Conservation (phyloP, 2,113 vertebrate species). For the Colius striatus region DNA sequence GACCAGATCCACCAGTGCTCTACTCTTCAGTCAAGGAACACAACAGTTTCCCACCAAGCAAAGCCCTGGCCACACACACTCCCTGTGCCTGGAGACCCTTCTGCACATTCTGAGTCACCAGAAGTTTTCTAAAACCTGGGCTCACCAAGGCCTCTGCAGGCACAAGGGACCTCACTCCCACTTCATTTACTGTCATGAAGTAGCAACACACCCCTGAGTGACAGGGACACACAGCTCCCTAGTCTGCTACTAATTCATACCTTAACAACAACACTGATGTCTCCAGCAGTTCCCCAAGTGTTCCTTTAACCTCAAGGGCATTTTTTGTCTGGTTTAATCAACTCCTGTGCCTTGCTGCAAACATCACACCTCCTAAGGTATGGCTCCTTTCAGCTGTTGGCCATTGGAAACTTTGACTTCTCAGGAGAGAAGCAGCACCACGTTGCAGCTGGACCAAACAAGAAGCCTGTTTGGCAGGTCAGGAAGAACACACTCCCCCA, state of each 20-base stretch:
- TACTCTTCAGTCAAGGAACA: background rate
- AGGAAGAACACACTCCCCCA: background rate
- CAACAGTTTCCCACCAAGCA: background rate
- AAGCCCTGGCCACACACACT: background rate
- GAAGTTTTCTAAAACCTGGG: background rate
- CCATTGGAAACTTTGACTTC: background rate
- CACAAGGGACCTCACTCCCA: background rate
- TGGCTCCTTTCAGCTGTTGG: background rate
- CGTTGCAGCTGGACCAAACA: background rate
- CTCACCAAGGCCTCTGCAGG: background rate
- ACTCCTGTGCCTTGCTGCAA: background rate
- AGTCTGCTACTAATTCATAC: background rate
- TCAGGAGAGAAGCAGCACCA: background rate
- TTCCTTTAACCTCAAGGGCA: background rate
- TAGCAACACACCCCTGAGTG: background rate
- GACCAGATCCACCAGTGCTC: background rate
- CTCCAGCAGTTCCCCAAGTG: background rate
- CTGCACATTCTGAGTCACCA: fast-evolving
- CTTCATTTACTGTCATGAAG: background rate
- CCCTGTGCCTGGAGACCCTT: background rate
- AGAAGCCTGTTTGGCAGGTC: background rate
- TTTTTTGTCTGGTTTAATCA: background rate
- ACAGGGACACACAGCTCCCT: background rate
- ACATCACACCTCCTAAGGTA: background rate
- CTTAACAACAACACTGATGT: background rate